Base-by-base conservation (phyloP, 1,140 invertebrate species). In the Papilio aristodemus region DNA sequence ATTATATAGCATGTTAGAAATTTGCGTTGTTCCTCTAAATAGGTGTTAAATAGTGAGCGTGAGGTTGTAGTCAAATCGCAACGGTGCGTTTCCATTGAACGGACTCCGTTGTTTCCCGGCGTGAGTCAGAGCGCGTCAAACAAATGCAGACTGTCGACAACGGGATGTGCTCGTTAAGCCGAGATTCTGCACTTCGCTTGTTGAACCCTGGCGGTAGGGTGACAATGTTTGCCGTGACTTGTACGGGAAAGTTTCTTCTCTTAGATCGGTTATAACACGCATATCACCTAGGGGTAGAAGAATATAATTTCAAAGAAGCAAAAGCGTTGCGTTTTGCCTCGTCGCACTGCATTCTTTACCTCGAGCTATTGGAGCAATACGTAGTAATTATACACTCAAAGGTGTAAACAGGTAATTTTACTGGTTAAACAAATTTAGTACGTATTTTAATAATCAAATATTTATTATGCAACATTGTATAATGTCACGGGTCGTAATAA, bases 111-210 rank as follows among this genome's bases (percentile, higher is more conserved):
- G 83, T 86, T 83, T 78, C 76, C 73, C 75, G 74, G 78, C 77
- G 74, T 90, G 86, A 90, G 72, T 89, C 83, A 86, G 78, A 72
- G 73, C 71, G 62, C 74, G 71, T 59, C 78, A 90, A 90, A 88
- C 87, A 88, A 87, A 86, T 74, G 80, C 77, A 83, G 79, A 82
- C 85, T 78, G 79, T 78, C 85, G 75, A 75, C 78, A 83, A 84
- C 88, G 86, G 83, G 89, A 91, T 87, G 82, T 85, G 82, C 81
- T 84, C 86, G 84, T 88, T 91, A 89, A 83, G 79, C 85, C 71
- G 87, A 83, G 88, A 89, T 90, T 90, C 85, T 83, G 74, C 71
- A 76, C 71, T 77, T 73, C 58, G 75, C 76, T 14, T 66, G 25
- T 66, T 66, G 63, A 64, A 46, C 63, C 27, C 63, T 46, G 43